Evolutionary conservation across 1,140 invertebrate species (phyloP).

Genomic region (Polyergus mexicanus): DNA sequence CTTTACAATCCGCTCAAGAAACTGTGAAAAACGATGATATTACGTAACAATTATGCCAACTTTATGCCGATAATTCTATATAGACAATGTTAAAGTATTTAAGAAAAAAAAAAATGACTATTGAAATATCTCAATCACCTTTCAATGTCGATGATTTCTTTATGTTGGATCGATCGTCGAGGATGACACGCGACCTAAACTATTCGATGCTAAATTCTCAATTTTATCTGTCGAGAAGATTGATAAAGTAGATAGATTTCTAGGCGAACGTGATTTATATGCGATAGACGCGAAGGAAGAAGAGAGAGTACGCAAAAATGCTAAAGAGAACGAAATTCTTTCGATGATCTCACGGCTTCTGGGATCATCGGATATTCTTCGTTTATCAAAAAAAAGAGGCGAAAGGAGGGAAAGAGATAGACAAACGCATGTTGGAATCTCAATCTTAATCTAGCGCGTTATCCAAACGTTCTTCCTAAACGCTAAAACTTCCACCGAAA

Average conservation of each 20-base stretch:
- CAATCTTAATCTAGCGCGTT: constrained; percentile 79
- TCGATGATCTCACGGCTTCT: constrained; percentile 65
- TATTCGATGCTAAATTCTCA: constrained; percentile 36
- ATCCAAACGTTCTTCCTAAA: constrained; percentile 75
- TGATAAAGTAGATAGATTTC: constrained; percentile 20
- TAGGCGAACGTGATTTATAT: constrained; percentile 53
- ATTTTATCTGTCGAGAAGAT: background rate
- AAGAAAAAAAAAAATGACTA: too few species aligned
- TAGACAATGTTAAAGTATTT: background rate
- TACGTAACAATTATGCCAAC: background rate
- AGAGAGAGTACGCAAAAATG: constrained; percentile 33
- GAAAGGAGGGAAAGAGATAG: background rate
- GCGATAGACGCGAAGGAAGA: constrained; percentile 17
- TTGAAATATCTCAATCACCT: background rate
- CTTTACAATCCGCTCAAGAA: constrained; percentile 3
- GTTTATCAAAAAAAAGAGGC: background rate
- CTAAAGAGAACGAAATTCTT: constrained; percentile 70
- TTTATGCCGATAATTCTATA: background rate
- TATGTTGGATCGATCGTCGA: background rate
- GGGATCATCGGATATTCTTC: background rate
- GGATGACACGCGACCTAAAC: constrained; percentile 18
- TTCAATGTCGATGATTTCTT: background rate
- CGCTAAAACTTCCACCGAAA: constrained; percentile 74
- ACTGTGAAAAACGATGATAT: constrained; percentile 32
- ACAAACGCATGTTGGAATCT: constrained; percentile 55